Evolutionary conservation across 2,888 invertebrate species (phyloP).

Genomic region (Trachelus troglodyta): DNA sequence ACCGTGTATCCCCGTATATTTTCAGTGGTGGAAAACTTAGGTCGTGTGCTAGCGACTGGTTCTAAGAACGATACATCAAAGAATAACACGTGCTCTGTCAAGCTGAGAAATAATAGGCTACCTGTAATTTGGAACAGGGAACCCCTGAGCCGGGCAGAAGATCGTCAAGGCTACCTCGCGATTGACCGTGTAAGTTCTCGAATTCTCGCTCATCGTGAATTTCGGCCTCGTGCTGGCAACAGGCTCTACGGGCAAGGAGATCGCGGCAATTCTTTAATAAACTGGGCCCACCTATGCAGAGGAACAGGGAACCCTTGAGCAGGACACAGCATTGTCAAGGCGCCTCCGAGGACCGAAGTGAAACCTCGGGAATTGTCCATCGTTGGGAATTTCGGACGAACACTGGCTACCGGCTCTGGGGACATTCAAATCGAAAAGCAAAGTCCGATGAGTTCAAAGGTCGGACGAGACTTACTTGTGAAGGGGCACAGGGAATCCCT

Average conservation of each 20-base stretch:
- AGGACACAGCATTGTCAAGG: constrained; percentile 70
- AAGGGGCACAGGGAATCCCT: constrained; percentile 73
- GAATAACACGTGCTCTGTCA: not conserved
- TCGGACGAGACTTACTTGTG: constrained; percentile 9
- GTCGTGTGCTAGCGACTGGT: constrained; percentile 47
- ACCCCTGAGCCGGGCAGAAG: constrained; percentile 81
- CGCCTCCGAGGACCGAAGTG: constrained; percentile 48
- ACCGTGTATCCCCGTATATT: not conserved
- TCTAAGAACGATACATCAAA: constrained; percentile 29
- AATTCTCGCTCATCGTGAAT: constrained; percentile 66
- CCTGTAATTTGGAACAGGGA: constrained; percentile 80
- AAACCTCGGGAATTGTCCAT: constrained; percentile 62
- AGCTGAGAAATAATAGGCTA: constrained; percentile 52
- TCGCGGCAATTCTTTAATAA: constrained; percentile 17
- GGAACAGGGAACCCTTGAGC: constrained; percentile 72
- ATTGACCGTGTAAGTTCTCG: constrained; percentile 60
- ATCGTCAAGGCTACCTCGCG: constrained; percentile 68
- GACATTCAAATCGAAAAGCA: constrained; percentile 25
- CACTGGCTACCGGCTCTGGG: constrained; percentile 82
- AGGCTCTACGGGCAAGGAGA: constrained; percentile 52
- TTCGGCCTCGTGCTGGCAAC: constrained; percentile 66
- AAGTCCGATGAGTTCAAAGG: not conserved
- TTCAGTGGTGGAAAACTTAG: constrained; percentile 40
- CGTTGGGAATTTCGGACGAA: constrained; percentile 72
- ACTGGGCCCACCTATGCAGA: constrained; percentile 72